Base-by-base conservation (phyloP, 2,113 vertebrate species). In the Sardina pilchardus region DNA sequence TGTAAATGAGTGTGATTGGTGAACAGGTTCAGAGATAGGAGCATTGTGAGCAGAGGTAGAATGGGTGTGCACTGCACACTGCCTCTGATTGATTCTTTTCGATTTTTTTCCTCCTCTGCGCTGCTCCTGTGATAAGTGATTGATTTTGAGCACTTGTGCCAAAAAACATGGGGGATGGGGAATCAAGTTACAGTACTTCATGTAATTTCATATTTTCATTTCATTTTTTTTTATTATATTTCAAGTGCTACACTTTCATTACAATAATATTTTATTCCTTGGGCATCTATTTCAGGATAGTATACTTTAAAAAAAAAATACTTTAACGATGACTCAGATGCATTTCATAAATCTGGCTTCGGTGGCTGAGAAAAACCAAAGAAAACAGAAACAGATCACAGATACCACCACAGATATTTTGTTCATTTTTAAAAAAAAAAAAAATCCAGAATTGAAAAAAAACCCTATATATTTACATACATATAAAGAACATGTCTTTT, bases 1-100 rank as follows among this genome's bases (percentile, higher is more conserved):
- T 78, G 71, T 78, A 78, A 78, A 78, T 78, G 71, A 78, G 71
- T 36, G 71, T 36, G 34, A 78, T 78, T 78, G 3, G 71, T 36
- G 34, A 36, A 34, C 71, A 78, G 71, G 71, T 78, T 78, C 71
- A 39, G 71, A 78, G 71, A 78, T 78, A 36, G 71, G 12, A 78
- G 30, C 10, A 78, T 78, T 78, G 71, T 78, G 30, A 17, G 34
- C 71, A 17, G 14, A 34, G 71, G 26, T 39, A 34, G 36, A 78
- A 34, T 78, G 30, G 34, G 63, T 71, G 26, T 53, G 50, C 48
- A 50, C n/a, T 53, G 50, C 39, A n/a, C n/a, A 34, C 63, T 71
- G 63, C 26, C 30, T 34, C 63, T 71, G 26, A 36, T 78, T 78
- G 26, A 36, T 36, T 78, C 19, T 34, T 75, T 26, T 12, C 67